phyloP scores from a whole-genome alignment of 2,797 vertebrate genomes.

The Notolabrus celidotus region DNA sequence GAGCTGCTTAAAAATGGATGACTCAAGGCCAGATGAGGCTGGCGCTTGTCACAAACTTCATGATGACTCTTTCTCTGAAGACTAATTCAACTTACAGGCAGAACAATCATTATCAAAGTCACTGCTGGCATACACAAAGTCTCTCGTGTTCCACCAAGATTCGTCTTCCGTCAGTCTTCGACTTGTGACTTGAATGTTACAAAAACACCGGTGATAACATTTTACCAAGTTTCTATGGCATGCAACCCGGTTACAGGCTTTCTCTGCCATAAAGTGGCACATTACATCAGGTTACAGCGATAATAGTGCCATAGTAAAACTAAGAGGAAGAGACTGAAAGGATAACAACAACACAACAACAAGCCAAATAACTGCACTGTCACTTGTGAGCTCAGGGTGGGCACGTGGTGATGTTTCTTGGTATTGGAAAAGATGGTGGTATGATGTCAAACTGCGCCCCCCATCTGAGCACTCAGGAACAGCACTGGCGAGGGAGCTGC shows the following conservation, averaged over 20 bases:
- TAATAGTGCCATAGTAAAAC: conserved; percentile 65
- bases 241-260: conserved; percentile 55
- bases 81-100: conserved; percentile 45
- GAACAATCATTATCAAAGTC: conserved; percentile 50
- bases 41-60: conserved; percentile 13
- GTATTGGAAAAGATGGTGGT: conserved; percentile 41
- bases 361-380: conserved; percentile 87
- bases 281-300: conserved; percentile 47
- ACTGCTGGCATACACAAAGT: conserved; percentile 26
- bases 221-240: conserved; percentile 63
- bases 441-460: conserved; percentile 65
- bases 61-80: conserved; percentile 43
- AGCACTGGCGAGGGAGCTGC: conserved; percentile 3
- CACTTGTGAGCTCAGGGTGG: conserved; percentile 61
- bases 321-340: conserved; percentile 70
- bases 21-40: conserved; percentile 53
- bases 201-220: conserved; percentile 58
- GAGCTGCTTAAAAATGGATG: conserved; percentile 52
- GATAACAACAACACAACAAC: conserved; percentile 33
- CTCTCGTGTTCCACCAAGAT: conserved; percentile 20
- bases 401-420: conserved; percentile 32
- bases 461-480: conserved; percentile 44
- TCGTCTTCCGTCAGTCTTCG: conserved; percentile 17
- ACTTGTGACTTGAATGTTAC: conserved; percentile 51
- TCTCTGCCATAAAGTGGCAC: conserved; percentile 56